Evolutionary conservation across 2,797 vertebrate genomes (phyloP).

Genomic region (Anniella stebbinsi): DNA sequence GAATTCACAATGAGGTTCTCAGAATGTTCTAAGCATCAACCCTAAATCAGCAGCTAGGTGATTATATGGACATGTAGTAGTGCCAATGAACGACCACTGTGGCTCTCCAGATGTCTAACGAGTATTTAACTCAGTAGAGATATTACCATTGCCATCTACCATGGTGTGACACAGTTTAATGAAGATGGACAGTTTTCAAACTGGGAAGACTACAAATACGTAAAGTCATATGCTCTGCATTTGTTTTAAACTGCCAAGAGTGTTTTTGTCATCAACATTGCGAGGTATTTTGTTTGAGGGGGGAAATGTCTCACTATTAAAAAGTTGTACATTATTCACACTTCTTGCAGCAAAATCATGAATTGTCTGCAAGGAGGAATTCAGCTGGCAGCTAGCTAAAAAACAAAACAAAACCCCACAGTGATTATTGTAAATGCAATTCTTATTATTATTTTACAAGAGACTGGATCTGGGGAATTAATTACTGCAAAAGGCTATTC

Average conservation of each 20-base stretch:
- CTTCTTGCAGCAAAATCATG: conserved; percentile 30
- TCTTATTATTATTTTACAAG: not conserved
- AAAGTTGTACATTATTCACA: conserved; percentile 32
- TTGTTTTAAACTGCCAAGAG: conserved; percentile 35
- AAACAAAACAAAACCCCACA: conserved; percentile 12
- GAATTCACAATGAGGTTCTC: not conserved
- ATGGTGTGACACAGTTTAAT: conserved; percentile 36
- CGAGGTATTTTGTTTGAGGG: not conserved
- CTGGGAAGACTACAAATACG: conserved; percentile 15
- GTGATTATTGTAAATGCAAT: not conserved
- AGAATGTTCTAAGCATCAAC: conserved; percentile 1
- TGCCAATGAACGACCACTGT: not conserved
- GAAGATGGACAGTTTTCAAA: conserved; percentile 23
- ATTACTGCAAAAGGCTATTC: not conserved
- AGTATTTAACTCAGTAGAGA: conserved; percentile 42
- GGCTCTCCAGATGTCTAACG: conserved; percentile 37
- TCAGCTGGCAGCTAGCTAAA: not conserved
- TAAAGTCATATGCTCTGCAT: not conserved
- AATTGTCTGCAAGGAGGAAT: conserved; percentile 19
- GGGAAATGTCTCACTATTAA: not conserved
- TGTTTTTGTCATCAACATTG: not conserved
- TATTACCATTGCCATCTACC: conserved; percentile 30
- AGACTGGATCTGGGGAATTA: not conserved
- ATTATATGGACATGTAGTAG: conserved; percentile 16
- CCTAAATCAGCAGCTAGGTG: not conserved